Evolutionary conservation across 2,113 vertebrate species (phyloP).

Genomic region (Syngnathus typhle): DNA sequence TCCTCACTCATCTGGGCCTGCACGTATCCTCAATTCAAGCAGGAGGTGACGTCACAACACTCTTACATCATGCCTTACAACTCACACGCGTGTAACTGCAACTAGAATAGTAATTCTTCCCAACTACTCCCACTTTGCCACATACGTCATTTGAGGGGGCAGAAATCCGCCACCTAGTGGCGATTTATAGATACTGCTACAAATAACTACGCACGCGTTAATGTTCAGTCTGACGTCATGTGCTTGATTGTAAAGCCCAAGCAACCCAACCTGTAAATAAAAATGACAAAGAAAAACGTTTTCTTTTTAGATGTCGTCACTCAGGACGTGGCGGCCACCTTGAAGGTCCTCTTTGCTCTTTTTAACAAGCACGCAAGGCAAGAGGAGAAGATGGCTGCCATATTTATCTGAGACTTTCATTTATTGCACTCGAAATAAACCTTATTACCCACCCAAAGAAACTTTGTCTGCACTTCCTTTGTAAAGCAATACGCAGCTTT

Average conservation of each 20-base stretch:
- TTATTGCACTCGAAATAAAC: background rate
- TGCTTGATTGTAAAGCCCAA: background rate
- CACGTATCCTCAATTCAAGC: constrained; percentile 69
- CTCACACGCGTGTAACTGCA: background rate
- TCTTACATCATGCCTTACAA: background rate
- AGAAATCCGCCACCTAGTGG: background rate
- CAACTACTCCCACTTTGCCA: background rate
- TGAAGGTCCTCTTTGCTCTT: constrained; percentile 80
- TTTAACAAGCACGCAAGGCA: constrained; percentile 77
- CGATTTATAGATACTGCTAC: background rate
- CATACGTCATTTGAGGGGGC: background rate
- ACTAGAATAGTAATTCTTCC: background rate
- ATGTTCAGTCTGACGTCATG: background rate
- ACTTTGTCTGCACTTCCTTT: background rate
- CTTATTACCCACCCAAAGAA: too few relatives aligned
- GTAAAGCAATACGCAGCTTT: background rate
- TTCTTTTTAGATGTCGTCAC: constrained; percentile 80
- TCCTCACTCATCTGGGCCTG: constrained; percentile 74
- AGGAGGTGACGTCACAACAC: constrained; percentile 71
- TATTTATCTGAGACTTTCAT: background rate
- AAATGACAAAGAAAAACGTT: background rate
- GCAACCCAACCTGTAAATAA: background rate
- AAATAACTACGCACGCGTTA: too few relatives aligned
- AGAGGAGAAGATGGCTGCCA: constrained; percentile 43
- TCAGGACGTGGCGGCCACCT: constrained; percentile 68